A percentile compares a stretch with the other conserved stretches of the same genome.
Conservation (phyloP, 2,888 invertebrate genomes). For the Hymenopus coronatus region DNA sequence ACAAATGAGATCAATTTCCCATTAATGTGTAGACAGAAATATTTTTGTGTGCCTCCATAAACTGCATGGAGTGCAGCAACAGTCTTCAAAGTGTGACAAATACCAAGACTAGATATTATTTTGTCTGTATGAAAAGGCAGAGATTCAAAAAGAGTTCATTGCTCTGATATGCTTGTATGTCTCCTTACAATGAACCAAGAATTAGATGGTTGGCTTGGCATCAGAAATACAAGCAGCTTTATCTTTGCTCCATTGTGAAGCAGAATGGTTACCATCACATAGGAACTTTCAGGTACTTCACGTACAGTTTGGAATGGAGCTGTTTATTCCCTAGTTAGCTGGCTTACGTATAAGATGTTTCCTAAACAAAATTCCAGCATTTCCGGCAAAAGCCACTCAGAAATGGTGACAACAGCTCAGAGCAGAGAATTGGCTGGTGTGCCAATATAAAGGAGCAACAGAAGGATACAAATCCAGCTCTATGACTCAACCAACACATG, state of each 20-base stretch:
- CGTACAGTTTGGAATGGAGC: neutral
- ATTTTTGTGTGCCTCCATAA: neutral
- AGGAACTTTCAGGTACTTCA: constrained; percentile 9
- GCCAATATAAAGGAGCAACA: neutral
- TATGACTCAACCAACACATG: constrained; percentile 73
- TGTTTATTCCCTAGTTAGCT: neutral
- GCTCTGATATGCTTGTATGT: constrained; percentile 26
- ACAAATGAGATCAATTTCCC: neutral
- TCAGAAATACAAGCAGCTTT: neutral
- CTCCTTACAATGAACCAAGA: neutral
- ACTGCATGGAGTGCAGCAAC: neutral
- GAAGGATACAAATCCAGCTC: constrained; percentile 27
- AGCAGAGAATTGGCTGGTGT: neutral
- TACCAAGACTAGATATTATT: constrained; percentile 8
- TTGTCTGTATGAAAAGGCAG: constrained; percentile 22
- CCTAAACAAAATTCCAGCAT: neutral
- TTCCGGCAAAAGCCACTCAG: neutral
- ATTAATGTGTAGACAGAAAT: neutral
- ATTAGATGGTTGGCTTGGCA: neutral
- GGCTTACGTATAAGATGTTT: neutral
- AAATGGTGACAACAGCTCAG: neutral
- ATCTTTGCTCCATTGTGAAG: neutral
- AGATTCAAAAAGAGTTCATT: constrained; percentile 13
- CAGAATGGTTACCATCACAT: neutral
- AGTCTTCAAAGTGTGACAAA: constrained; percentile 6